Evolutionary conservation across 2,888 invertebrate species (phyloP).

Genomic region (Agapostemon virescens): DNA sequence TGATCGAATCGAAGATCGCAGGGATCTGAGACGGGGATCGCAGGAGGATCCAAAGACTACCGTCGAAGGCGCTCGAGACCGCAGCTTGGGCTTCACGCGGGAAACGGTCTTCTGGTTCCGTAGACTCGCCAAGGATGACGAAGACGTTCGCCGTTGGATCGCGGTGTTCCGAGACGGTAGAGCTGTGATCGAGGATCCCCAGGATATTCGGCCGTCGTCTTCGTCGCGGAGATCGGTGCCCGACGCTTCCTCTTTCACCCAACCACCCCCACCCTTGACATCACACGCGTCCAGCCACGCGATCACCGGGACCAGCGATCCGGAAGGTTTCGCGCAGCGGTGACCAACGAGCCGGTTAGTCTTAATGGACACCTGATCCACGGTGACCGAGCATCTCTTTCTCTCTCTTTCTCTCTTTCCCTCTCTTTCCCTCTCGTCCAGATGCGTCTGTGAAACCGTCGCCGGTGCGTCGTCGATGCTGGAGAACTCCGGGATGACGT

Average conservation of each 20-base stretch:
- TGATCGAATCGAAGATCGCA: neutral
- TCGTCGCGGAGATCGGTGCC: no score
- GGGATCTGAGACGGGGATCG: no score
- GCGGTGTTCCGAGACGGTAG: constrained; percentile 20
- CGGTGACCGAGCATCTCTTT: constrained; percentile 64
- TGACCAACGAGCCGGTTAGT: constrained; percentile 69
- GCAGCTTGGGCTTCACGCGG: neutral
- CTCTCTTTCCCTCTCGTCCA: no score
- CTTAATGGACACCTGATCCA: constrained; percentile 67
- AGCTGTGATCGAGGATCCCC: constrained; percentile 32
- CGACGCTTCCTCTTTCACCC: constrained; percentile 43
- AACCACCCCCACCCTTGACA: constrained; percentile 59
- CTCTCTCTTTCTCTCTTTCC: no score
- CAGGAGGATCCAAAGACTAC: neutral
- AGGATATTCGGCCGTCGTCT: constrained; percentile 29
- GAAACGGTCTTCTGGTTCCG: neutral
- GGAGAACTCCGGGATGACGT: neutral
- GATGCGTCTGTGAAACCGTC: constrained; percentile 44
- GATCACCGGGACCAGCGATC: constrained; percentile 68
- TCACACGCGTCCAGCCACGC: constrained; percentile 68
- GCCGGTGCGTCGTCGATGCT: constrained; percentile 16
- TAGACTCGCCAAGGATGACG: neutral
- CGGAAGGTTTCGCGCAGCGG: constrained; percentile 70
- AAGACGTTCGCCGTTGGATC: neutral
- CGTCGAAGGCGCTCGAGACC: neutral